Percentiles rank a stretch among this genome's conserved stretches.
phyloP scores from a whole-genome alignment of 2,113 vertebrate species.

The Rhynchomys soricoides region DNA sequence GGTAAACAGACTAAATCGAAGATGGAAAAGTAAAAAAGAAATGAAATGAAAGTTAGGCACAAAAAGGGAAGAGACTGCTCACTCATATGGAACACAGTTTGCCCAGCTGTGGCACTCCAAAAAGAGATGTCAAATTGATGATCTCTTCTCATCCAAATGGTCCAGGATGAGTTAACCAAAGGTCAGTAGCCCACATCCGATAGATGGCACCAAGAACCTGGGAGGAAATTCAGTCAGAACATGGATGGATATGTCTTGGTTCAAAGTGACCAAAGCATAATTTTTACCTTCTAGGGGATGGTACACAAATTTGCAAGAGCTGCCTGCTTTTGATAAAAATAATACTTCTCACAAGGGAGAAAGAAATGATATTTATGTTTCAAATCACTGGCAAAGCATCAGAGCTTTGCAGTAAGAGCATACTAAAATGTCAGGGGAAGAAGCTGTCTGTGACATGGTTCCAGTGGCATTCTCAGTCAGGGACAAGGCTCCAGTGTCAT shows the following conservation, averaged over 20 bases:
- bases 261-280: neutral
- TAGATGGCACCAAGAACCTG: neutral
- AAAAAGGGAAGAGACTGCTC: neutral
- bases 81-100: neutral
- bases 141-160: neutral
- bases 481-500: neutral
- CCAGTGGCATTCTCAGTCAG: neutral
- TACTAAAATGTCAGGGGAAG: neutral
- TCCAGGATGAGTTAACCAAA: neutral
- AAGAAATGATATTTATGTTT: neutral
- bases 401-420: neutral
- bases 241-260: neutral
- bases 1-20: neutral
- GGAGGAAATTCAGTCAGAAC: neutral
- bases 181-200: neutral
- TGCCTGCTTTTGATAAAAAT: neutral
- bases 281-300: neutral
- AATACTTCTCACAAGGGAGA: neutral
- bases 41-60: neutral
- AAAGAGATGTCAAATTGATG: neutral
- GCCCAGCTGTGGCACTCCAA: neutral
- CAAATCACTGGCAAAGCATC: neutral
- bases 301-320: neutral
- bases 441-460: neutral
- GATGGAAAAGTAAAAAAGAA: neutral